phyloP scores from a whole-genome alignment of 2,797 vertebrate species.

The Lacerta viridis region DNA sequence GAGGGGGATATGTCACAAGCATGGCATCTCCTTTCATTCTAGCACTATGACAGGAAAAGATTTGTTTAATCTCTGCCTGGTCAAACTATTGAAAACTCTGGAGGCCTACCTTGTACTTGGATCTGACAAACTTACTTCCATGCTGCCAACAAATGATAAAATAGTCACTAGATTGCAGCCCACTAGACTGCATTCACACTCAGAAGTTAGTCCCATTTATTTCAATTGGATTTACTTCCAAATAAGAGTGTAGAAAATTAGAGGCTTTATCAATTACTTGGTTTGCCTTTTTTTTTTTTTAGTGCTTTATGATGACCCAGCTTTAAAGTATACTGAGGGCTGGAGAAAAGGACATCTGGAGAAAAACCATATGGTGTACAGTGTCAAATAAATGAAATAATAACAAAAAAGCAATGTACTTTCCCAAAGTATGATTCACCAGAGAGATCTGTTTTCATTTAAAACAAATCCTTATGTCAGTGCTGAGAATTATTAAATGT shows the following conservation, averaged over 20 bases:
- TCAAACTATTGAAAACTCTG: not conserved
- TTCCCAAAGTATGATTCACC: not conserved
- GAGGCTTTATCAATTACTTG: not conserved
- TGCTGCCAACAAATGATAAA: not conserved
- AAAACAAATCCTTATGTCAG: not conserved
- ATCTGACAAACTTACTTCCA: not conserved
- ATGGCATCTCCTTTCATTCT: not conserved
- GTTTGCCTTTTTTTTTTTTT: not conserved
- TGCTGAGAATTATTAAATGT: slow-evolving; percentile 22
- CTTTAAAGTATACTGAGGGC: not conserved
- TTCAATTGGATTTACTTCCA: not conserved
- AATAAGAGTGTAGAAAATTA: not conserved
- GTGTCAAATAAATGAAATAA: not conserved
- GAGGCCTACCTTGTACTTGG: not conserved
- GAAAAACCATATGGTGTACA: not conserved
- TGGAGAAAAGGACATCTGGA: not conserved
- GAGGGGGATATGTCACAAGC: not conserved
- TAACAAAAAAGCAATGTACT: too few relatives aligned
- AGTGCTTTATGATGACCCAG: not conserved
- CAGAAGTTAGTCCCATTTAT: not conserved
- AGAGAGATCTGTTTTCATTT: slow-evolving; percentile 42
- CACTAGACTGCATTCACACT: not conserved
- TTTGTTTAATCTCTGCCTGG: not conserved
- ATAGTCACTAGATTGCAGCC: not conserved
- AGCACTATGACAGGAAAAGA: not conserved